Base-by-base conservation (phyloP, 2,113 vertebrate genomes). In the Condylura cristata region DNA sequence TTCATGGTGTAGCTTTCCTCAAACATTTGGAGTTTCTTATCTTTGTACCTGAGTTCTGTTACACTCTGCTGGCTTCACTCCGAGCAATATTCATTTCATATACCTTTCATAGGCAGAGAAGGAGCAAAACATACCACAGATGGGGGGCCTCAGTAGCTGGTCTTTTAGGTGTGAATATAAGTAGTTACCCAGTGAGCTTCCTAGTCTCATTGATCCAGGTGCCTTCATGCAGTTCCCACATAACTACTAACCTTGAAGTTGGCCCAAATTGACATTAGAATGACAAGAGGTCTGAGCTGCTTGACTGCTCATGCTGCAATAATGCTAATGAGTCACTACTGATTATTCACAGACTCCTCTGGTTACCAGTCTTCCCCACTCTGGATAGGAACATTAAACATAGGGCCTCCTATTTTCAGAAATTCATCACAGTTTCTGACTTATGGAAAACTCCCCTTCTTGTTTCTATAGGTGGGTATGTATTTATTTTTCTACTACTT, bases 21-120 rank as follows among this genome's bases (percentile, higher is more conserved):
- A 94, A 96, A 93, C 58, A 94, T 71, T 39, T 91, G 39, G 68
- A 85, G 34, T 94, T 58, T 72, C 60, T 87, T 79, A 71, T 90
- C 66, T 95, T 84, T 91, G 53, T 46, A 83, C n/a, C 56, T 30
- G 13, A 34, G 94, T 89, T 83, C 60, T 89, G 39, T 86, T 89
- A 91, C 53, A 95, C 44, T 76, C 90, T 90, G 48, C 9, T 76
- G 71, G 34, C 41, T 58, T 60, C n/a, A 83, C 37, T 72, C n/a
- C 63, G 30, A 85, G 46, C 30, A 88, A 44, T n/a, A 63, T 28
- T 75, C 63, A 65, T 51, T 71, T 86, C 68, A 60, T n/a, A 87
- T 2, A 72, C 44, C 56, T 86, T 89, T 72, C n/a, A 89, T 5
- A 81, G 60, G 66, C 53, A 22, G 51, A 51, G 32, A 13, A 82